Base-by-base conservation (phyloP, 2,888 invertebrate genomes). In the Acrocera orbiculus region DNA sequence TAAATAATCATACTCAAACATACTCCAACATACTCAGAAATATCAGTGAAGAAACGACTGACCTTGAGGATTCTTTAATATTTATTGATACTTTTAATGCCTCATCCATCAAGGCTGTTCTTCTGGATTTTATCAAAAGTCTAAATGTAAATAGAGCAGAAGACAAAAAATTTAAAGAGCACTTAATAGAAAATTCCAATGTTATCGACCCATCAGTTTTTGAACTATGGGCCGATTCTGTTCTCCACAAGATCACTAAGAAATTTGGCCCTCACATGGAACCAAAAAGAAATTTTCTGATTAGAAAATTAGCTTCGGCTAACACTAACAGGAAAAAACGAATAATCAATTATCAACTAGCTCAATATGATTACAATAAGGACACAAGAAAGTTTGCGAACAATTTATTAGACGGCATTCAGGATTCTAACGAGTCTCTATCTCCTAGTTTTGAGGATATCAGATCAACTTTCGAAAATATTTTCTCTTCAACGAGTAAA, bases 271-370 rank as follows among this genome's bases (percentile, higher is more conserved):
- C 8, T 9, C 10, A 26, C 13, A 11, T 6, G 6, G 9, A 13
- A 7, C 8, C n/a, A 11, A 7, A 26, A n/a, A 6, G 26, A 26
- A 26, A 11, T 6, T 11, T 7, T 6, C n/a, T 10, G 7, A 26
- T n/a, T 9, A 13, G 26, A 26, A 6, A 13, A 7, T 7, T n/a
- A 20, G 22, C 10, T 9, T 2, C 27, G 7, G 24, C 4, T 15
- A 3, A 4, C 2, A 11, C 22, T 13, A 24, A 15, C 4, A 16
- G 20, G 4, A 26, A 49, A 50, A 49, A 50, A 4, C 2, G 27
- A 27, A 14, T 14, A 4, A 5, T 15, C 8, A 15, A 11, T 14
- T 30, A 30, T 14, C 19, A 22, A 11, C 17, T 19, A 19, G 29
- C 29, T 5, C 19, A 29, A 11, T 6, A 4, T 8, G 10, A 29